These are phyloP conservation scores for Drosophila neocordata DNA, from an alignment of 1,140 invertebrate genomes.

Conservation along the genomic window DNA sequence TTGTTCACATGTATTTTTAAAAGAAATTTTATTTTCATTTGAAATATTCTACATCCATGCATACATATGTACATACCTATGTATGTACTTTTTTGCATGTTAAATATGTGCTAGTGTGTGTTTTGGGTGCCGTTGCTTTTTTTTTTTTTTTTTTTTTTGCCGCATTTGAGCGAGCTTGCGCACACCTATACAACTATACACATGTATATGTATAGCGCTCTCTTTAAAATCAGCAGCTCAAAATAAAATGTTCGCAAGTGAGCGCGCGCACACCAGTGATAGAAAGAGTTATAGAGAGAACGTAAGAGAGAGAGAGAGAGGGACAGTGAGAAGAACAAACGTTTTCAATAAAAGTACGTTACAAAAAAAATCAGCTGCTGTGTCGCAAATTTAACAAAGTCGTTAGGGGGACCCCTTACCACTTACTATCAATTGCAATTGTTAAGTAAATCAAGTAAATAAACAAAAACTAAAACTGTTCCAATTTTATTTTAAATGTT, in stretches of 20 bases:
- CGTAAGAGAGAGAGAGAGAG: constrained; percentile 22
- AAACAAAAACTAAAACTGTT: constrained; percentile 40
- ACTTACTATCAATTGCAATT: constrained; percentile 25
- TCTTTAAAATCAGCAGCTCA: constrained; percentile 40
- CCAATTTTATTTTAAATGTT: constrained; percentile 45
- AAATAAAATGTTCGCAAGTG: constrained; percentile 67
- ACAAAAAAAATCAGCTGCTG: constrained; percentile 55
- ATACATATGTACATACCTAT: constrained; percentile 4
- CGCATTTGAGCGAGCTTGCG: constrained; percentile 62
- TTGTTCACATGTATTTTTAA: constrained; percentile 49
- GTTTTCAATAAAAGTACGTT: constrained; percentile 52
- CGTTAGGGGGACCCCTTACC: constrained; percentile 29
- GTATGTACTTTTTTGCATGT: constrained; percentile 32
- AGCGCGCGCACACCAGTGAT: constrained; percentile 9
- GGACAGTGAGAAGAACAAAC: constrained; percentile 41
- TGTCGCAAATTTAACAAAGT: constrained; percentile 66
- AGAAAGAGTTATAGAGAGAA: not conserved
- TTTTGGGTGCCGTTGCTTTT: constrained; percentile 58
- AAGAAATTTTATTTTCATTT: constrained; percentile 64
- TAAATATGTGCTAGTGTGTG: constrained; percentile 37
- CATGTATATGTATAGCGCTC: constrained; percentile 34
- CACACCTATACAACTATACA: constrained; percentile 52
- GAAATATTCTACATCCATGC: constrained; percentile 12
- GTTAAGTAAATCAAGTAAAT: constrained; percentile 43
- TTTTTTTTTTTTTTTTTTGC: too few relatives aligned